Percentiles rank a stretch among this genome's conserved stretches.
These are phyloP conservation scores for Rattus rattus DNA, from an alignment of 2,113 vertebrate genomes.

Conservation along the genomic window DNA sequence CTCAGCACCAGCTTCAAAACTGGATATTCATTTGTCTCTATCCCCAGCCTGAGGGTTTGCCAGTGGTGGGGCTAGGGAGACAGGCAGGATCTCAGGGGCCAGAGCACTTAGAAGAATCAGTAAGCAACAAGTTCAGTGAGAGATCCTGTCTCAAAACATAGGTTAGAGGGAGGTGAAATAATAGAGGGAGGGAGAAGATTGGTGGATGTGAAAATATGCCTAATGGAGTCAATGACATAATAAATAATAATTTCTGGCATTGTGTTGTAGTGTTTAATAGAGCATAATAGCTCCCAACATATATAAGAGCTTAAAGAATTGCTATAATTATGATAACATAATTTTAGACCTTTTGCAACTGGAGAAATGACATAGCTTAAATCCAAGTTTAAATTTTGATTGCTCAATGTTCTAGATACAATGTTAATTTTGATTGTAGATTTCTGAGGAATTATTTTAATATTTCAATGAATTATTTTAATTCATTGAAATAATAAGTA, in stretches of 20 bases:
- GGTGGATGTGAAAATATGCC: background rate
- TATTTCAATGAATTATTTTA: background rate
- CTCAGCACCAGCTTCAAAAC: background rate
- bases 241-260: background rate
- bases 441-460: background rate
- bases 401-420: background rate
- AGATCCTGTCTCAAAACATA: background rate
- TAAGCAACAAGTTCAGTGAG: background rate
- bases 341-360: background rate
- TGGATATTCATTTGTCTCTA: background rate
- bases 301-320: background rate
- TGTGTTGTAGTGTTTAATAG: background rate
- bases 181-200: background rate
- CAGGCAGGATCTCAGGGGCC: background rate
- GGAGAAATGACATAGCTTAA: background rate
- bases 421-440: too few species aligned
- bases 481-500: background rate
- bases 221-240: background rate
- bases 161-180: background rate
- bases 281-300: background rate
- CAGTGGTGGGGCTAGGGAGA: background rate
- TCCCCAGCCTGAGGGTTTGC: background rate
- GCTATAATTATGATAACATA: background rate
- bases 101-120: background rate
- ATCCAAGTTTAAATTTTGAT: background rate